These are phyloP conservation scores for Mesocricetus auratus DNA, from an alignment of 2,113 vertebrate genomes.

Conservation along the genomic window DNA sequence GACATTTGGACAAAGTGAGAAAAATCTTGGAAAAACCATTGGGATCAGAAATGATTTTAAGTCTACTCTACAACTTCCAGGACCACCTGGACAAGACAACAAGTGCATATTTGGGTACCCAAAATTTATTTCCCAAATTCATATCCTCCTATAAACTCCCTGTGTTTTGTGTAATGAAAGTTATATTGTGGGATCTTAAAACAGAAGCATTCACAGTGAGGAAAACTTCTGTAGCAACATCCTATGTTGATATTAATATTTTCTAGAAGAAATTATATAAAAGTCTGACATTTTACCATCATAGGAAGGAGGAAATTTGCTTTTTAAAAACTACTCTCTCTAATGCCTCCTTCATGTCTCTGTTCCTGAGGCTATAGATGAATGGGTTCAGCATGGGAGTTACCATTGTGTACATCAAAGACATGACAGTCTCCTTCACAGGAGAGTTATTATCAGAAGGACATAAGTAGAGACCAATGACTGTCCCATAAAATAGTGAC, in stretches of 20 bases:
- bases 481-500: neutral
- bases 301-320: neutral
- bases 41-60: neutral
- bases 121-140: neutral
- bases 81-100: too few species aligned
- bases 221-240: neutral
- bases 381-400: slow-evolving; percentile 12
- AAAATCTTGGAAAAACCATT: neutral
- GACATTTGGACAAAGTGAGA: neutral
- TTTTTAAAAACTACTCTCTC: neutral
- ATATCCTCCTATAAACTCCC: neutral
- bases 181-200: neutral
- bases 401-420: neutral
- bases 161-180: neutral
- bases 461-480: neutral
- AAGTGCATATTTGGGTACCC: neutral
- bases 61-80: neutral
- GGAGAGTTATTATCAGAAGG: neutral
- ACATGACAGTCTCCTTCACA: neutral
- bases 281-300: neutral
- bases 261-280: neutral
- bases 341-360: neutral
- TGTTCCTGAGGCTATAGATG: neutral
- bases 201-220: neutral
- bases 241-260: neutral